These are phyloP conservation scores for Macrosoma leucophasiata DNA, from an alignment of 2,888 invertebrate genomes.

Conservation along the genomic window DNA sequence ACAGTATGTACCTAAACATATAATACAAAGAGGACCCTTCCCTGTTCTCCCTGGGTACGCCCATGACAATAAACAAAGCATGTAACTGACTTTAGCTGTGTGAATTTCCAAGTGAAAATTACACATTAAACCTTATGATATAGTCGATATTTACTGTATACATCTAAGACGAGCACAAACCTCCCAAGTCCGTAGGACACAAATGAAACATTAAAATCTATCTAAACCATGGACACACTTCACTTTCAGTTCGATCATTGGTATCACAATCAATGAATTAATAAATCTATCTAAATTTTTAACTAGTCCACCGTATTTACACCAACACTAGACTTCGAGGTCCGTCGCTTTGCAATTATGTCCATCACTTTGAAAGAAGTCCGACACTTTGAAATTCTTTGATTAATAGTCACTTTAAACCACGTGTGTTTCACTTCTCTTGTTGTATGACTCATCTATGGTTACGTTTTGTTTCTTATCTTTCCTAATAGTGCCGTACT, in stretches of 20 bases:
- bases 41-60: too few species aligned
- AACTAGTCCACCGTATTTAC: constrained; percentile 56
- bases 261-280: constrained; percentile 66
- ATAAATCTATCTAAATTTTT: constrained; percentile 62
- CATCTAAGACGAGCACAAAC: too few species aligned
- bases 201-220: constrained; percentile 27
- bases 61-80: too few species aligned
- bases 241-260: constrained; percentile 39
- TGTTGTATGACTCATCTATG: constrained; percentile 63
- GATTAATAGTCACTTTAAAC: constrained; percentile 36
- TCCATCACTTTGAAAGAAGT: constrained; percentile 25
- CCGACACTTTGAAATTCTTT: too few species aligned
- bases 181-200: too few species aligned
- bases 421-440: constrained; percentile 64
- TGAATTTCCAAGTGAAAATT: too few species aligned
- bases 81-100: too few species aligned
- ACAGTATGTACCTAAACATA: too few species aligned
- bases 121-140: too few species aligned
- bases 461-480: constrained; percentile 72
- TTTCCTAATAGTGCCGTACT: constrained; percentile 71
- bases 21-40: too few species aligned
- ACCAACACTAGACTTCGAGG: constrained; percentile 29
- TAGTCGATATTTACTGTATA: too few species aligned
- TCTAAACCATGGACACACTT: constrained; percentile 41
- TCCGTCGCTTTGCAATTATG: constrained; percentile 21